Percentiles rank a stretch among this genome's conserved stretches.
phyloP scores from a whole-genome alignment of 2,113 vertebrate species.

The Rafetus swinhoei region DNA sequence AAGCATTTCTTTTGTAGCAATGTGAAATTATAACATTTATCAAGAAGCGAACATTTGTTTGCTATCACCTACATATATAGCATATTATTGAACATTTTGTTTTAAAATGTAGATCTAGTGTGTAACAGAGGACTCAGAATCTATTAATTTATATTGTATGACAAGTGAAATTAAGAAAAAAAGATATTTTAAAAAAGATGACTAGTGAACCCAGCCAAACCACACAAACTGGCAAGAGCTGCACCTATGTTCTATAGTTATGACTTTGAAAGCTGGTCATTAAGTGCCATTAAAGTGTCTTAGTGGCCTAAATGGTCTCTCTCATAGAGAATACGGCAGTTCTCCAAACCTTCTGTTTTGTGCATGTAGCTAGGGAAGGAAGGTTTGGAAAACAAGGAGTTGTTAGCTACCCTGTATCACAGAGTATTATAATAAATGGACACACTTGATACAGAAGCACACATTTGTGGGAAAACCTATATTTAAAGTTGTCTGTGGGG shows the following conservation, averaged over 20 bases:
- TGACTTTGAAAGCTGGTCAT: constrained; percentile 25
- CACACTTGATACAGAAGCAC: background rate
- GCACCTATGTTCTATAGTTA: background rate
- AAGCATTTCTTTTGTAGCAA: background rate
- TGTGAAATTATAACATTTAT: background rate
- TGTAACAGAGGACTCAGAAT: background rate
- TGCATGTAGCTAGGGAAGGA: background rate
- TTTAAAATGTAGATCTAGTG: background rate
- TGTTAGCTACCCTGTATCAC: background rate
- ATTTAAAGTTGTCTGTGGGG: background rate
- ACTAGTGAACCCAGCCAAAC: background rate
- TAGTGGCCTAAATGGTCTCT: constrained; percentile 7
- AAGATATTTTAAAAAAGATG: background rate
- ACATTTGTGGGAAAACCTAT: background rate
- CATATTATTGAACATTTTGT: background rate
- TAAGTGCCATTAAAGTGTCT: constrained; percentile 6
- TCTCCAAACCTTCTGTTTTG: background rate
- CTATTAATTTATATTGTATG: background rate
- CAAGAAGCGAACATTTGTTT: background rate
- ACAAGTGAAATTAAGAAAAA: background rate
- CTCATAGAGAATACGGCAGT: background rate
- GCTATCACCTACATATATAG: background rate
- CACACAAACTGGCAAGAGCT: background rate
- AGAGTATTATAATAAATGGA: background rate
- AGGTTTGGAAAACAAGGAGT: background rate